Evolutionary conservation across 2,888 invertebrate species (phyloP), one percentile per base, ranked within the genome.

Genomic region (Rhamphomyia laevipes): DNA sequence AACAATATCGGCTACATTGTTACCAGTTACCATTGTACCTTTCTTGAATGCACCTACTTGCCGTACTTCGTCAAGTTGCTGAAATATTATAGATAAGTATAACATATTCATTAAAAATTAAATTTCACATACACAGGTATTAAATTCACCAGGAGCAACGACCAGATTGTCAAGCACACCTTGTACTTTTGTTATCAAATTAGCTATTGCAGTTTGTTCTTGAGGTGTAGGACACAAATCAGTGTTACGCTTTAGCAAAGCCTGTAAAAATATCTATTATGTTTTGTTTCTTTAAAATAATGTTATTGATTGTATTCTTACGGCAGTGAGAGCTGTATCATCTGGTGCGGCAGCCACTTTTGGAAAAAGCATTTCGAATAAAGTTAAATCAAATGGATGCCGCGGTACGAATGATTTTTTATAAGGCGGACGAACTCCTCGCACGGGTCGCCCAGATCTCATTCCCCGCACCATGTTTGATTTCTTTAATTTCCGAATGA

Each of bases 41-140:
- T 97, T 96, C 70, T 97, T 97, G 70, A 92, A 96, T 0, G 96
- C 93, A 0, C 97, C 97, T 9, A 99, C 96, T 72, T 94, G 94
- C 2, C 95, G 79, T 0, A 95, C 93, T 71, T 96, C 96, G 64
- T 92, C 91, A 45, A 92, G 73, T 81, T 89, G 86, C 86, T 88
- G 57, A 15, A 68, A 49, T 42, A 35, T 23, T 33, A 49, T n/a
- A 40, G 46, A 16, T 18, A 46, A 38, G 23, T 42, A 37, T 18
- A 12, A 6, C 17, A 42, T 17, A 35, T 45, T 45, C 31, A 27
- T 44, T 15, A 18, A 33, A n/a, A 31, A 44, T 6, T n/a, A n/a
- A 30, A 31, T 31, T 10, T 13, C 57, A 83, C 89, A 81, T 75
- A 95, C 95, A 68, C 95, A 96, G 55, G 94, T 92, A 65, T 90